Base-by-base conservation (phyloP, 1,140 invertebrate species). In the Pararge aegeria region DNA sequence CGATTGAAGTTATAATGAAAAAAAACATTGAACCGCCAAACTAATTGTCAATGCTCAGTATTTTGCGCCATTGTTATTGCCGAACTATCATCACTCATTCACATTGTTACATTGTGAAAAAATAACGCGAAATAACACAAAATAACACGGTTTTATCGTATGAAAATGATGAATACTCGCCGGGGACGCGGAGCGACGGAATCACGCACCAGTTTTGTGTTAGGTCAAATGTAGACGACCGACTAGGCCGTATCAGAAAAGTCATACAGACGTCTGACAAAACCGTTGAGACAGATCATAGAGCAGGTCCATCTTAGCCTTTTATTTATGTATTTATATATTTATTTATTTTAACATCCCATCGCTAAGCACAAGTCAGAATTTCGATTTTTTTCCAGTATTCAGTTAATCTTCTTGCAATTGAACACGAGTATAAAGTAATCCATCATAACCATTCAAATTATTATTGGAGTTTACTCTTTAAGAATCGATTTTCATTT, bases 81-180 rank as follows among this genome's bases (percentile, higher is more conserved):
- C 6, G 15, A 30, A 55, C 20, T 15, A 42, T 34, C 53, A 55
- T 55, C 53, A 55, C 24, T 55, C 53, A 55, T 52, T 30, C 42
- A 15, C 40, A 21, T 54, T 57, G 60, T 64, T 61, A 70, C 49
- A 63, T 42, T 50, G 64, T 59, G 62, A 64, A 57, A 64, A 34
- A 34, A 34, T 34, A 34, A 12, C 30, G n/a, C 30, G 30, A 34
- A 34, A 34, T 34, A 34, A 34, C 30, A 34, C 30, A 34, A 34
- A 68, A 64, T 68, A 64, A 68, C 34, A 68, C 46, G 37, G n/a
- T 38, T 61, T 24, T 62, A 56, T 55, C 64, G 57, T 60, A 66
- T 55, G 61, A 63, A 66, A 70, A 66, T 66, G 64, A 64, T 66
- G 61, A 64, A 68, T 68, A 49, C 52, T 51, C 51, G 42, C 49